Evolutionary conservation across 2,888 invertebrate genomes (phyloP), one percentile per base, ranked within the genome.

Genomic region (Sesamia inferens): DNA sequence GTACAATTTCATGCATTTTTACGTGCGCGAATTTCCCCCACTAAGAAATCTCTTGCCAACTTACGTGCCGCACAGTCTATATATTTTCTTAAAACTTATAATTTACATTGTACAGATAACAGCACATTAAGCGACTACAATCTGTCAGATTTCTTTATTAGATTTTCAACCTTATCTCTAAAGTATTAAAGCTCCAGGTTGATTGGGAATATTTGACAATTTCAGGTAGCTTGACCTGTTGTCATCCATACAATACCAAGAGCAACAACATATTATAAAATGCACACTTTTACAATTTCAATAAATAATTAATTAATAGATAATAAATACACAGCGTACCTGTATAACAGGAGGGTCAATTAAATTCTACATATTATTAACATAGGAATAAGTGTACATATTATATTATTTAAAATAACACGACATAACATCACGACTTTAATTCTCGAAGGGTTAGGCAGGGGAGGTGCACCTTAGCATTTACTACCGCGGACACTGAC

Each of bases 241-340:
- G 31, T 31, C 31, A 3, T 31, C 2, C 31, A 3, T 48, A 66
- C 51, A 58, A 44, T 66, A 67, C 39, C 64, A 31, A 64, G 68
- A 74, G 31, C 55, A 65, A 74, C n/a, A 63, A 78, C 63, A 51
- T 58, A 44, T 76, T 78, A 22, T 78, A 58, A 63, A 78, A 44
- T 57, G 42, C 62, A 68, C 39, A 57, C 8, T 74, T 67, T 48
- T 62, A 68, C 39, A 57, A 11, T 74, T 67, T 48, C n/a, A 73
- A 47, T 51, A 24, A 69, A 78, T 2, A 31, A 31, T n/a, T 54
- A 47, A 57, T 44, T 44, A 24, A 54, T 54, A 24, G 8, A 4
- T 58, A 64, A n/a, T 59, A 16, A 22, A 24, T 39, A 77, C 47
- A 61, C 39, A 19, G 24, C n/a, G 48, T 48, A 31, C 64, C 73